Base-by-base conservation (phyloP, 2,888 invertebrate species). In the Hydropsyche betteni region DNA sequence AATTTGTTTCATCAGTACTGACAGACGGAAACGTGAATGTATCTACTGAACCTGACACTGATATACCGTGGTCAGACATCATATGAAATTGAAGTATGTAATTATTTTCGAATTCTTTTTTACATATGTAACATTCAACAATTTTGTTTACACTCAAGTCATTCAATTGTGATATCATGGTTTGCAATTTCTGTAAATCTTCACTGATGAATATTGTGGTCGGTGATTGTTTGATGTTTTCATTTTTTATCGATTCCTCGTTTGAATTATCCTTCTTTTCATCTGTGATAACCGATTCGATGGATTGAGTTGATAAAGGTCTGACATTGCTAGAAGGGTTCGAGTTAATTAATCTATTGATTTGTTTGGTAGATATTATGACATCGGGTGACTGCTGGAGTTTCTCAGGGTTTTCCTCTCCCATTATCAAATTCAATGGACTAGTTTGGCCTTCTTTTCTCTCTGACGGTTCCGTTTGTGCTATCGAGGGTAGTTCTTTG, bases 81-180 rank as follows among this genome's bases (percentile, higher is more conserved):
- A 91, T 90, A 82, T 93, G 92, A 14, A 89, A 90, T 79, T 90
- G 90, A 51, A 95, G 85, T 76, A 91, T 91, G 81, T 91, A 91
- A 80, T 91, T 90, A 81, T 92, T 91, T 79, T 93, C 92, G 82
- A 91, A 89, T 79, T 93, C 93, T 79, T 90, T 90, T 51, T 90
- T 90, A 81, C 94, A 95, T 14, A 92, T 85, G 75, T 88, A 90
- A 82, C 94, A 94, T 33, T 86, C 85, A 34, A 88, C 82, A 5
- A 85, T 84, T 78, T 89, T 87, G 77, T 87, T 87, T 0, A 89
- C 90, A 80, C 93, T 93, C 68, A 94, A 85, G 80, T 94, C 95
- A 84, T 94, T 97, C 81, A 95, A 86, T 85, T 94, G 96, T 81
- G 93, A 90, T 81, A 94, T 94, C 96, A 95, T 97, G 24, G 94